Evolutionary conservation across 1,140 invertebrate species (phyloP).

Genomic region (Caenorhabditis remanei): DNA sequence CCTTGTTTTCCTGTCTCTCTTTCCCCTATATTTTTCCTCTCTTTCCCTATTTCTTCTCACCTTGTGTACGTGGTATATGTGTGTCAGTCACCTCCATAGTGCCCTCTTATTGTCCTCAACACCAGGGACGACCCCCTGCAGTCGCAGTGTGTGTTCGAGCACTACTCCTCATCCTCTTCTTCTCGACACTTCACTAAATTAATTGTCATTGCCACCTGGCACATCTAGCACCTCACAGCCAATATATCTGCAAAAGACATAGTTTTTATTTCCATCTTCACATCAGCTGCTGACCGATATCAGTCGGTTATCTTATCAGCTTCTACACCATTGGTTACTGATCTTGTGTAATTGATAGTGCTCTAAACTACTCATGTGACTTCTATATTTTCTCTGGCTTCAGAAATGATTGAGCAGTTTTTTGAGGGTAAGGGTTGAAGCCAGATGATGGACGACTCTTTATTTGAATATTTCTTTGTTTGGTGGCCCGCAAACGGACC

Average conservation of each 20-base stretch:
- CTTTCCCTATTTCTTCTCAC: constrained; percentile 30
- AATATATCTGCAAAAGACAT: not conserved
- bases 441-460: no score
- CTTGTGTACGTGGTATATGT: constrained; percentile 55
- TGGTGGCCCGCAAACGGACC: no score
- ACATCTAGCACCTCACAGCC: not conserved
- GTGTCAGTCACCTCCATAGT: constrained; percentile 3
- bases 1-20: no score
- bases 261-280: constrained; percentile 48
- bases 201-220: constrained; percentile 50
- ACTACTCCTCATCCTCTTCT: not conserved
- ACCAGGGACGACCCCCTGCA: not conserved
- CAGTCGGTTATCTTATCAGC: not conserved
- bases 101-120: constrained; percentile 32
- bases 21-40: constrained; percentile 5
- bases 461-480: no score
- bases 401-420: no score
- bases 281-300: not conserved
- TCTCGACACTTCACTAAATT: constrained; percentile 5
- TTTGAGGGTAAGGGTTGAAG: no score
- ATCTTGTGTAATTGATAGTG: no score
- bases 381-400: not conserved
- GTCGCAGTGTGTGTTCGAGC: not conserved
- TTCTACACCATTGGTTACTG: not conserved
- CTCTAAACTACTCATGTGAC: no score